Conservation (phyloP, 2,797 vertebrate genomes). For the Fratercula arctica region DNA sequence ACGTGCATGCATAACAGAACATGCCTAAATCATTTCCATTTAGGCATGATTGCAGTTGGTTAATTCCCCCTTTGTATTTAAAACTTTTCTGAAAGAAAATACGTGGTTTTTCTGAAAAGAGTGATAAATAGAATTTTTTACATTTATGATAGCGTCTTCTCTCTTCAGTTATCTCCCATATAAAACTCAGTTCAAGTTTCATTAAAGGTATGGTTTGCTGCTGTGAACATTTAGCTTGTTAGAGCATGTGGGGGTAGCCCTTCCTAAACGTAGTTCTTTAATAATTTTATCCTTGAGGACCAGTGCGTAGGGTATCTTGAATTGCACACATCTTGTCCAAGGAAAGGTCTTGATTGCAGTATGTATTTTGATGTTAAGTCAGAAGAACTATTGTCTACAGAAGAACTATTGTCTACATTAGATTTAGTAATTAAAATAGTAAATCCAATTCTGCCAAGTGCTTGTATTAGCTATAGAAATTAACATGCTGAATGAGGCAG, state of each 20-base stretch:
- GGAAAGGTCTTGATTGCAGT: background rate
- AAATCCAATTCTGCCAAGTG: background rate
- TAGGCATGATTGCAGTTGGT: background rate
- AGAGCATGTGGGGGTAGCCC: background rate
- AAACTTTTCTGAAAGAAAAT: background rate
- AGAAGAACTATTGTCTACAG: background rate
- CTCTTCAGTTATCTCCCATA: background rate
- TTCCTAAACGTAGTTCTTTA: background rate
- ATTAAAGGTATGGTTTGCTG: background rate
- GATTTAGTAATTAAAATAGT: background rate
- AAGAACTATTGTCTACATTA: background rate
- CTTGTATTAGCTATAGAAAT: background rate
- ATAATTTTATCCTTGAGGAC: background rate
- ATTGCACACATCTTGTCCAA: background rate
- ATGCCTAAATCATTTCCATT: background rate
- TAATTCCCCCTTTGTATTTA: background rate
- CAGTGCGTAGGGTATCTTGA: background rate
- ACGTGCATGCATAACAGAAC: rapidly evolving
- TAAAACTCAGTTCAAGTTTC: background rate
- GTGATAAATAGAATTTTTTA: background rate
- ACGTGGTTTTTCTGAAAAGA: background rate
- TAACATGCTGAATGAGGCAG: background rate
- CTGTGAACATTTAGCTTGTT: background rate
- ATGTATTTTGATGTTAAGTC: background rate
- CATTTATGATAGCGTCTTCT: background rate